A percentile compares a stretch with the other conserved stretches of the same genome.
Evolutionary conservation across 2,797 vertebrate genomes (phyloP).

Genomic region (Tympanoctomys barrerae): DNA sequence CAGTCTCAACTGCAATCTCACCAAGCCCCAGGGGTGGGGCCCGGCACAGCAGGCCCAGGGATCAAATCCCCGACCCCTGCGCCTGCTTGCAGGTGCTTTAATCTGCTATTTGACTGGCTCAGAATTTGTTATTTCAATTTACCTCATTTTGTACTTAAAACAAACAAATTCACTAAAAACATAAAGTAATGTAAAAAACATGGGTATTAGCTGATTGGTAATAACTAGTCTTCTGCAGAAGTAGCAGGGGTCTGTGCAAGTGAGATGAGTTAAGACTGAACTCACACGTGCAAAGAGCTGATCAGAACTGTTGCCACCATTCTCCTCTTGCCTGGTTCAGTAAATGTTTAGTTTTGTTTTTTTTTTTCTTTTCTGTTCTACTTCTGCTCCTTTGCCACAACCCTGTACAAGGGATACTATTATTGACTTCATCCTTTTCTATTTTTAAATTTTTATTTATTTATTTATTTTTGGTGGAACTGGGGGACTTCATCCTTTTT

Average conservation of each 20-base stretch:
- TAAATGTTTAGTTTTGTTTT: not conserved
- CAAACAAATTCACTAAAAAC: not conserved
- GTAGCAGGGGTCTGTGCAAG: not conserved
- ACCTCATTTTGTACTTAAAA: conserved; percentile 23
- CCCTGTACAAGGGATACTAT: not conserved
- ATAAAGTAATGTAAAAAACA: not conserved
- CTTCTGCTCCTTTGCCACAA: not conserved
- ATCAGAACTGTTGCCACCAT: not conserved
- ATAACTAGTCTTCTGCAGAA: not conserved
- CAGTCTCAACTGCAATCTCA: too few species aligned
- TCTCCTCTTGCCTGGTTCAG: not conserved
- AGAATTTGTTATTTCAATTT: conserved; percentile 37
- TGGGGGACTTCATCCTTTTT: too few species aligned
- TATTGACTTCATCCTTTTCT: conserved; percentile 16
- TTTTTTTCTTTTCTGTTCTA: not conserved
- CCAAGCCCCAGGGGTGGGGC: too few species aligned
- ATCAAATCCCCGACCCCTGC: too few species aligned
- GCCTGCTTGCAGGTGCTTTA: too few species aligned
- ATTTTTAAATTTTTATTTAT: not conserved
- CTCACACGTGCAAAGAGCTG: not conserved
- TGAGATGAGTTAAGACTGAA: not conserved
- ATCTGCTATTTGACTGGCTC: too few species aligned
- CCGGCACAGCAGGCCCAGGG: too few species aligned
- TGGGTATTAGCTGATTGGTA: not conserved
- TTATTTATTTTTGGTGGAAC: too few species aligned